Conservation (phyloP, 2,888 invertebrate genomes). For the Ischnus inquisitorius region DNA sequence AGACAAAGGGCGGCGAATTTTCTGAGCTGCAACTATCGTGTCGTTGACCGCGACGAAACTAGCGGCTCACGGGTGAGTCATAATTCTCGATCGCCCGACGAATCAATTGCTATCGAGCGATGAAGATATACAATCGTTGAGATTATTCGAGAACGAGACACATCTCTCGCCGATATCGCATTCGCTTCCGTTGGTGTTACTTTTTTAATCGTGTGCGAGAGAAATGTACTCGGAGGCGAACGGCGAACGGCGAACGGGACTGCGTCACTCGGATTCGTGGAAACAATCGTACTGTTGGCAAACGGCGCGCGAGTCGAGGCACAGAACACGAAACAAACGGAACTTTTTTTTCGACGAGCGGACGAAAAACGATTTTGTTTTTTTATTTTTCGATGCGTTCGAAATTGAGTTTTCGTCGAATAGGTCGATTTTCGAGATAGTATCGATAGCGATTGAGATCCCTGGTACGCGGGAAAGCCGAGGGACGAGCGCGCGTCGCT, state of each 20-base stretch:
- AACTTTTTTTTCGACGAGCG: not conserved
- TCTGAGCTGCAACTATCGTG: not conserved
- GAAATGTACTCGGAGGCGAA: not conserved
- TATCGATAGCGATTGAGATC: constrained; percentile 35
- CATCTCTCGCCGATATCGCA: not conserved
- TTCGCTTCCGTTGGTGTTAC: not conserved
- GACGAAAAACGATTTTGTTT: not conserved
- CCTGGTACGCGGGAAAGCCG: not conserved
- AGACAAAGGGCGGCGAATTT: not conserved
- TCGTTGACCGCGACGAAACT: constrained; percentile 2
- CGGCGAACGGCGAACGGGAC: not conserved
- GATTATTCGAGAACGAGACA: not conserved
- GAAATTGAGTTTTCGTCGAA: not conserved
- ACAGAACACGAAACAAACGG: not conserved
- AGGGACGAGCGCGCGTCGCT: not conserved
- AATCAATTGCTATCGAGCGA: constrained; percentile 8
- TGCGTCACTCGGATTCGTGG: not conserved
- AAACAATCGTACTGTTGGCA: not conserved
- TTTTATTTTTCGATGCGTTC: not conserved
- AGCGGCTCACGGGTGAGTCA: not conserved
- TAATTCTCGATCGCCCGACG: not conserved
- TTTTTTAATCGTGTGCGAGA: not conserved
- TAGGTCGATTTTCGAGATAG: constrained; percentile 16
- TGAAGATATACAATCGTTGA: not conserved
- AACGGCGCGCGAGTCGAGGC: too few relatives aligned